These are phyloP conservation scores for Troilus luridus DNA, from an alignment of 2,888 invertebrate genomes.

Conservation along the genomic window DNA sequence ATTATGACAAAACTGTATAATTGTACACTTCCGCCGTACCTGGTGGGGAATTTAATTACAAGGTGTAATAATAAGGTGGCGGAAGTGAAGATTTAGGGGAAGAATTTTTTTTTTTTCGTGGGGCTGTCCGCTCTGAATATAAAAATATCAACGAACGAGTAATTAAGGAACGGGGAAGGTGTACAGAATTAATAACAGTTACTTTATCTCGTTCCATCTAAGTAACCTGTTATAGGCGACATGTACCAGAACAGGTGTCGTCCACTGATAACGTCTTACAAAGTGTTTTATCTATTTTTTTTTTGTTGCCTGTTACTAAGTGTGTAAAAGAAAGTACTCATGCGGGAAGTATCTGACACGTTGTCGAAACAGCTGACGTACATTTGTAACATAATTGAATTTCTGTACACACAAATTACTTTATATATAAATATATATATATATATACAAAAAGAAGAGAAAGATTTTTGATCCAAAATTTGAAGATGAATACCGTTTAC, in stretches of 20 bases:
- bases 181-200: constrained; percentile 33
- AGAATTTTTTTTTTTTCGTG: neutral
- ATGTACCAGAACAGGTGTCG: constrained; percentile 28
- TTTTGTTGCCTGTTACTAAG: neutral
- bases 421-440: too few relatives aligned
- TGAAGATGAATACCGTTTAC: too few relatives aligned
- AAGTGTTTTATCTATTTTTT: constrained; percentile 27
- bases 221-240: constrained; percentile 14
- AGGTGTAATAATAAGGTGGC: constrained; percentile 10
- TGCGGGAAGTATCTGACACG: neutral
- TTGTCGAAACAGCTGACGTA: neutral
- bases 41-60: neutral
- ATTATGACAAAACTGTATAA: constrained; percentile 24
- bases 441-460: too few relatives aligned
- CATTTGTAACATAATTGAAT: neutral
- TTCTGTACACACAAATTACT: too few relatives aligned
- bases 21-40: neutral
- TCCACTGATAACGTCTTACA: neutral
- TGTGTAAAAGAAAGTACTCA: neutral
- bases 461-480: too few relatives aligned
- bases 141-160: constrained; percentile 55
- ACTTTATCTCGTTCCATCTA: constrained; percentile 8
- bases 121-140: constrained; percentile 33
- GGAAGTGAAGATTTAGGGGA: constrained; percentile 37
- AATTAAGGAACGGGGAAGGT: constrained; percentile 28